Evolutionary conservation across 1,140 invertebrate species (phyloP).

Genomic region (Diorhabda carinulata): DNA sequence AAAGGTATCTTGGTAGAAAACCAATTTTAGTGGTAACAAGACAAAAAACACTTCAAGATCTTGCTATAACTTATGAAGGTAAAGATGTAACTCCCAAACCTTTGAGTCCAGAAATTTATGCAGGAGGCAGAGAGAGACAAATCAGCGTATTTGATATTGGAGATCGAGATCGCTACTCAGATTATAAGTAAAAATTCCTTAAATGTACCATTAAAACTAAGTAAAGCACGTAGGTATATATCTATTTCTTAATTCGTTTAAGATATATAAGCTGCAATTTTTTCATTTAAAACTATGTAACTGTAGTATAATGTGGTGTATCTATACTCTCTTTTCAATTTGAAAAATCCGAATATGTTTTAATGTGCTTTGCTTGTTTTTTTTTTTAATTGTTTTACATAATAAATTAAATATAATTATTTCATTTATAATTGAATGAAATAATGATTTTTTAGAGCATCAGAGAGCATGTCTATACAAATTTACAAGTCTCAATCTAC

Average conservation of each 20-base stretch:
- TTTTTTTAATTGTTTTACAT: neutral
- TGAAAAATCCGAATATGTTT: neutral
- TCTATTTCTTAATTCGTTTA: neutral
- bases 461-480: neutral
- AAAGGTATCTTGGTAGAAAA: neutral
- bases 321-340: no score
- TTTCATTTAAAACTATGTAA: neutral
- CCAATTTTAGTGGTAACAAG: conserved; percentile 10
- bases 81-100: conserved; percentile 39
- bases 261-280: neutral
- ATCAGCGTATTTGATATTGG: conserved; percentile 28
- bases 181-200: neutral
- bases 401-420: neutral
- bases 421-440: neutral
- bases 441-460: neutral
- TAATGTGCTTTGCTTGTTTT: neutral
- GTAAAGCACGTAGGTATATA: neutral
- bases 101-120: conserved; percentile 30
- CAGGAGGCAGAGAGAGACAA: conserved; percentile 30
- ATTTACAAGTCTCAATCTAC: conserved; percentile 8
- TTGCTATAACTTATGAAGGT: conserved; percentile 22
- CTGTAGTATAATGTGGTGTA: no score
- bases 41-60: neutral
- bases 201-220: neutral
- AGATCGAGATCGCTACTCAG: conserved; percentile 5